Percentiles rank a stretch among this genome's conserved stretches.
Evolutionary conservation across 1,140 invertebrate species (phyloP).

Genomic region (Centruroides sculpturatus): DNA sequence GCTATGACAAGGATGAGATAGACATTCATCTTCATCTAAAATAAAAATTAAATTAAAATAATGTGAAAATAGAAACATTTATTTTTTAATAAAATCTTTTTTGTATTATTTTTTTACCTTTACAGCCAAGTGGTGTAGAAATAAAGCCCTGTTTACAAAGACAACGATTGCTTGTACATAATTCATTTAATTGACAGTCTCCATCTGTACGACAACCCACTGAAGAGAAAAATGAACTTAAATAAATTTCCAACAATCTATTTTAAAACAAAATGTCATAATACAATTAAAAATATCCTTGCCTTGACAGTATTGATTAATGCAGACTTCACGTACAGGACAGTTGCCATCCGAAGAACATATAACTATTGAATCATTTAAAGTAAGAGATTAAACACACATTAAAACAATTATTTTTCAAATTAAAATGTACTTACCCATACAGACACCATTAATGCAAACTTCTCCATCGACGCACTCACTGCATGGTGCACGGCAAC

Average conservation of each 20-base stretch:
- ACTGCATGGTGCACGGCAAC: conserved; percentile 19
- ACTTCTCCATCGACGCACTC: conserved; percentile 21
- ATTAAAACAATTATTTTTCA: background rate
- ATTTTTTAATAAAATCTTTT: conserved; percentile 30
- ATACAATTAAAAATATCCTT: background rate
- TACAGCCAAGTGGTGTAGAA: conserved; percentile 43
- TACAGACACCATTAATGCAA: conserved; percentile 17
- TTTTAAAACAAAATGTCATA: too few species aligned
- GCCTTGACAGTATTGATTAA: conserved; percentile 56
- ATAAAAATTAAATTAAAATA: background rate
- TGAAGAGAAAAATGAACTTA: background rate
- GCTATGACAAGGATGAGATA: conserved; percentile 52
- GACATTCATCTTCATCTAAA: conserved; percentile 32
- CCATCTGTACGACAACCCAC: conserved; percentile 62
- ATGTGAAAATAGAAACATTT: background rate
- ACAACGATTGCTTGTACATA: conserved; percentile 66
- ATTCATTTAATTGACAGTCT: conserved; percentile 60
- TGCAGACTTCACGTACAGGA: conserved; percentile 70
- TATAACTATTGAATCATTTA: conserved; percentile 5
- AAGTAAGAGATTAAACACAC: background rate
- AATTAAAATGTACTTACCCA: conserved; percentile 10
- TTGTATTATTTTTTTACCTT: conserved; percentile 17
- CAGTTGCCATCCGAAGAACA: conserved; percentile 81
- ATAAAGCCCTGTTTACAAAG: conserved; percentile 30
- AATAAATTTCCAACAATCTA: too few species aligned